Base-by-base conservation (phyloP, 2,113 vertebrate genomes). In the Balaeniceps rex region DNA sequence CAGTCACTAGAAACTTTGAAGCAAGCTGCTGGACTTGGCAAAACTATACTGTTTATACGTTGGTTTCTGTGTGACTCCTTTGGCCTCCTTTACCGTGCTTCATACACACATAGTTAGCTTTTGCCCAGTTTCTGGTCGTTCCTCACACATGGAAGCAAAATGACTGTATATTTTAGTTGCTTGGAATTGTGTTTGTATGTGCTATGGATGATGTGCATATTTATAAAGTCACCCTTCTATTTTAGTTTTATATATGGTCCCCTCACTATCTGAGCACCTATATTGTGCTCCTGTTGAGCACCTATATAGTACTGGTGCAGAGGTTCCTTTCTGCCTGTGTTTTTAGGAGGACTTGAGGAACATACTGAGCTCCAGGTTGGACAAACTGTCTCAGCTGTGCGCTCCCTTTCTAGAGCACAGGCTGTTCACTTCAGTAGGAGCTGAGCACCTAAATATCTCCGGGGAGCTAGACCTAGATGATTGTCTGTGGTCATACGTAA, bases 321-420 rank as follows among this genome's bases (percentile, higher is more conserved):
- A 24, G 68, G 16, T 19, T 36, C 12, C 9, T 23, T 11, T 46
- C 10, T 18, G 7, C 12, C 29, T 8, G 19, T 22, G 18, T 4
- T 58, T 12, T 6, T 14, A 16, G 34, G 33, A 17, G 31, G 22
- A 13, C n/a, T 23, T 3, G 21, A 21, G 23, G 66, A 40, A 7
- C 6, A 33, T 46, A 10, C 7, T 3, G 60, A 54, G 46, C 24
- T 46, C 52, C 38, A 38, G 36, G 60, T 21, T 4, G 5, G 38
- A 25, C 19, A 24, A 15, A 2, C 8, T 4, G 10, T 58, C 51
- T 18, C 3, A 1, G 42, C 42, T 58, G 36, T 1, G 1, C 17
- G 15, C 23, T 34, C 15, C 58, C 29, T 28, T 19, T 15, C 31
- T 38, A 58, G 74, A 58, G 33, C 33, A 17, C 47, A 2, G 12